Evolutionary conservation across 37 sponge, comb jelly and placozoan genomes (phyloP).

Genomic region (Axinella damicornis): DNA sequence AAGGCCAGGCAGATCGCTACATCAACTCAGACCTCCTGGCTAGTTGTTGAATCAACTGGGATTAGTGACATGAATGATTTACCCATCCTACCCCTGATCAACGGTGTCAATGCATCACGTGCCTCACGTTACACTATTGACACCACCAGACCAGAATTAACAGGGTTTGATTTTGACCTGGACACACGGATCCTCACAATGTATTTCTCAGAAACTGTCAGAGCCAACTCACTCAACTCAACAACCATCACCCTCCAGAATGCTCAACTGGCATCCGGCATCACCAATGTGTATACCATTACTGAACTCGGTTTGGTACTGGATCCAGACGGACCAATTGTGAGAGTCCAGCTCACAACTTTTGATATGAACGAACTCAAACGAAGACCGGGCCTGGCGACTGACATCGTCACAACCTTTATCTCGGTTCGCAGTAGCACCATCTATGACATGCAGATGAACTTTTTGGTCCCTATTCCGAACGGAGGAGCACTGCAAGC

Average conservation of each 20-base stretch:
- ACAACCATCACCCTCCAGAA: slow-evolving; percentile 77
- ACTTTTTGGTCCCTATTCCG: slow-evolving; percentile 80
- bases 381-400: slow-evolving; percentile 65
- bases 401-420: slow-evolving; percentile 57
- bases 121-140: slow-evolving; percentile 83
- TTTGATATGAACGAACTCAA: slow-evolving; percentile 88
- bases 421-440: slow-evolving; percentile 81
- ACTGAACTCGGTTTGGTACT: slow-evolving; percentile 18
- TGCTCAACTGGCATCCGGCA: slow-evolving; percentile 13
- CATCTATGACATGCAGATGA: slow-evolving; percentile 85
- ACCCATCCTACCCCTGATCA: slow-evolving; percentile 68
- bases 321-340: slow-evolving; percentile 37
- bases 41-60: slow-evolving; percentile 69
- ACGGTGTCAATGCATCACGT: slow-evolving; percentile 72
- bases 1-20: slow-evolving; percentile 78
- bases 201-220: slow-evolving; percentile 87
- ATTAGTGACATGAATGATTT: slow-evolving; percentile 77
- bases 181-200: slow-evolving; percentile 67
- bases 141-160: slow-evolving; percentile 78
- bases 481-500: slow-evolving; percentile 60
- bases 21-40: slow-evolving; percentile 77
- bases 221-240: slow-evolving; percentile 56
- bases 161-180: slow-evolving; percentile 73
- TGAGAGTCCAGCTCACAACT: slow-evolving; percentile 41
- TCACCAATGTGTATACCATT: slow-evolving; percentile 36